These are phyloP conservation scores for Ptychodera flava DNA, from an alignment of 35 echinoderm and acorn worm genomes.

Conservation along the genomic window DNA sequence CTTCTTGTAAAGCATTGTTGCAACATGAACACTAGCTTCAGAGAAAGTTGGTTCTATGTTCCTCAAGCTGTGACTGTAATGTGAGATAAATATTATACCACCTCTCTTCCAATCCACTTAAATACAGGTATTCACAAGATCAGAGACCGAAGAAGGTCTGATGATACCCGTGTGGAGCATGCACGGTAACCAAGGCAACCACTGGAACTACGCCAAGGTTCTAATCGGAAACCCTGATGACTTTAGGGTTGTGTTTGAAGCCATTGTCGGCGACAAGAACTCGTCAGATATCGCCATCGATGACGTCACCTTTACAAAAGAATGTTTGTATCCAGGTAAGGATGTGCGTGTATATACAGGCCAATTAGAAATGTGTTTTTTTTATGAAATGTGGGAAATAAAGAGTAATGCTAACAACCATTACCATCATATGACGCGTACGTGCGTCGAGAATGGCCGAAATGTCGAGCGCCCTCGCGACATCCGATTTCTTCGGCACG, in stretches of 20 bases:
- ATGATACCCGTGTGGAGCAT: conserved; percentile 40
- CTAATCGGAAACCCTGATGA: conserved; percentile 24
- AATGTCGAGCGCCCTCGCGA: neutral
- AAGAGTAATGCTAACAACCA: neutral
- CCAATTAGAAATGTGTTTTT: too few species aligned
- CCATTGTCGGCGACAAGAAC: too few species aligned
- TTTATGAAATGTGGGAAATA: neutral
- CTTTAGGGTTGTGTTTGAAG: conserved; percentile 41
- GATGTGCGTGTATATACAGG: neutral
- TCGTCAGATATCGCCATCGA: conserved; percentile 61
- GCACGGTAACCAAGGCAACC: conserved; percentile 40
- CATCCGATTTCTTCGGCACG: neutral
- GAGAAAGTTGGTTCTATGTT: too few species aligned
- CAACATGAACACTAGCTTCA: too few species aligned
- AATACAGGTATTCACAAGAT: too few species aligned
- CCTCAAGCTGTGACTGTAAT: too few species aligned
- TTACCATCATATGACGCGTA: too few species aligned
- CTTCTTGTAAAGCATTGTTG: too few species aligned
- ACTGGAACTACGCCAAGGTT: conserved; percentile 40
- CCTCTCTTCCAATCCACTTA: too few species aligned
- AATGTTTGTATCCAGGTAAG: conserved; percentile 18
- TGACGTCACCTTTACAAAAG: conserved; percentile 53
- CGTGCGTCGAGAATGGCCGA: neutral
- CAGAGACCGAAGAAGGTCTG: too few species aligned
- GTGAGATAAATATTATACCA: too few species aligned